A percentile compares a stretch with the other conserved stretches of the same genome.
phyloP scores from a whole-genome alignment of 2,113 vertebrate species.

The Oryzias curvinotus region DNA sequence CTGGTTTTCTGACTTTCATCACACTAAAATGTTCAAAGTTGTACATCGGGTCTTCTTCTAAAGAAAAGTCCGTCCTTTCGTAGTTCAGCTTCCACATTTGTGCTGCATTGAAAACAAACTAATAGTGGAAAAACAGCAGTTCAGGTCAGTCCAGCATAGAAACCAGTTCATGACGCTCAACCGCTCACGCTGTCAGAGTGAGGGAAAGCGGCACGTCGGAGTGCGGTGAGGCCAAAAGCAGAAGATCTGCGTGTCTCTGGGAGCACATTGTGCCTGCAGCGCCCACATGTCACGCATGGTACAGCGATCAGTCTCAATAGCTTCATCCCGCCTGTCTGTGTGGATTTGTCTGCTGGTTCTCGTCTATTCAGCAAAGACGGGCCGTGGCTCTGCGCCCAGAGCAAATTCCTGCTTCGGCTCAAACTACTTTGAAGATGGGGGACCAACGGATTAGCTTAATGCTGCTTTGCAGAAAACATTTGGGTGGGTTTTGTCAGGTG shows the following conservation, averaged over 20 bases:
- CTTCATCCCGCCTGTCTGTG: constrained; percentile 57
- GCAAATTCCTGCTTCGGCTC: not conserved
- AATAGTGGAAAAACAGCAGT: too few relatives aligned
- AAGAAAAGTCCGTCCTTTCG: too few relatives aligned
- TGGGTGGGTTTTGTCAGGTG: too few relatives aligned
- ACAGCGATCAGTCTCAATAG: constrained; percentile 59
- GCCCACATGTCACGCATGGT: constrained; percentile 45
- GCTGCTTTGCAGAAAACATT: too few relatives aligned
- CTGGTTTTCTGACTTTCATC: too few relatives aligned
- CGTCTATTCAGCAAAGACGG: constrained; percentile 31
- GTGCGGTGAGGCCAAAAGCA: not conserved
- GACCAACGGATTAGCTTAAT: too few relatives aligned
- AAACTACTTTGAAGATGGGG: too few relatives aligned
- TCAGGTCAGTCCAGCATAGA: too few relatives aligned
- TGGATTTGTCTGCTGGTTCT: constrained; percentile 51
- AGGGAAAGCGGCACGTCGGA: not conserved
- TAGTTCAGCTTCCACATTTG: too few relatives aligned
- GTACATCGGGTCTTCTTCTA: too few relatives aligned
- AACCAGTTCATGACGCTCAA: not conserved
- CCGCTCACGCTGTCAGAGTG: not conserved
- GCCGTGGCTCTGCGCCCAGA: constrained; percentile 39
- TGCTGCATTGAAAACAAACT: too few relatives aligned
- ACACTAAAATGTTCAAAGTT: too few relatives aligned
- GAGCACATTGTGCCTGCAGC: constrained; percentile 22
- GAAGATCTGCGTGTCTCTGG: not conserved